Conservation (phyloP, 2,888 invertebrate genomes). For the Brachyptera putata region DNA sequence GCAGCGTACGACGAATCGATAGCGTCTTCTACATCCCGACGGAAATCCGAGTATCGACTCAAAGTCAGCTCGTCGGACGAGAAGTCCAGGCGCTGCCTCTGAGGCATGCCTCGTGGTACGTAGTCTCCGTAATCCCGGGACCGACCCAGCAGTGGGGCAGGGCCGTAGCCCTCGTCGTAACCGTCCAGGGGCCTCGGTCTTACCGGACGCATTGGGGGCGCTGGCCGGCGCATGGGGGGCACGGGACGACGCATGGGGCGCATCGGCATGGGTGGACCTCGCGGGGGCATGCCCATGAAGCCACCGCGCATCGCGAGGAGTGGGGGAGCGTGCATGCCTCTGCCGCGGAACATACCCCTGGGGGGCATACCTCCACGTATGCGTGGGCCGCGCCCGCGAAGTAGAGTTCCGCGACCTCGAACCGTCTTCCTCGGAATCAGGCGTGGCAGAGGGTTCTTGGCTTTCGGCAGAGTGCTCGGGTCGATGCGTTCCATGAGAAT, state of each 20-base stretch:
- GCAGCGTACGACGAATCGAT: constrained; percentile 33
- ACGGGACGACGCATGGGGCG: constrained; percentile 19
- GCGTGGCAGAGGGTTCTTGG: constrained; percentile 34
- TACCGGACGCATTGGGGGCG: constrained; percentile 24
- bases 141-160: constrained; percentile 5
- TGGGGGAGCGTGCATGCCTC: constrained; percentile 7
- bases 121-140: constrained; percentile 20
- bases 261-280: constrained; percentile 14
- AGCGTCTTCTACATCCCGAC: constrained; percentile 36
- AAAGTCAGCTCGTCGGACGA: constrained; percentile 33
- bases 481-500: constrained; percentile 46
- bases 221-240: constrained; percentile 25
- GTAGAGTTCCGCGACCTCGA: constrained; percentile 17
- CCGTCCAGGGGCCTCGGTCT: constrained; percentile 21
- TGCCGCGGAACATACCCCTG: constrained; percentile 12
- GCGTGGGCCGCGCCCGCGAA: constrained; percentile 7
- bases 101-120: constrained; percentile 8
- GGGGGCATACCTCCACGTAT: background rate
- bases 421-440: constrained; percentile 18
- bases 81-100: constrained; percentile 29
- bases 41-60: constrained; percentile 35
- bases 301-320: constrained; percentile 7
- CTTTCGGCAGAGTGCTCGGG: constrained; percentile 34
- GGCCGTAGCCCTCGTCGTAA: constrained; percentile 27
- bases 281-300: constrained; percentile 18